Evolutionary conservation across 2,797 vertebrate species (phyloP), one percentile per base, ranked within the genome.

Genomic region (Parauchenoglanis punctatus): DNA sequence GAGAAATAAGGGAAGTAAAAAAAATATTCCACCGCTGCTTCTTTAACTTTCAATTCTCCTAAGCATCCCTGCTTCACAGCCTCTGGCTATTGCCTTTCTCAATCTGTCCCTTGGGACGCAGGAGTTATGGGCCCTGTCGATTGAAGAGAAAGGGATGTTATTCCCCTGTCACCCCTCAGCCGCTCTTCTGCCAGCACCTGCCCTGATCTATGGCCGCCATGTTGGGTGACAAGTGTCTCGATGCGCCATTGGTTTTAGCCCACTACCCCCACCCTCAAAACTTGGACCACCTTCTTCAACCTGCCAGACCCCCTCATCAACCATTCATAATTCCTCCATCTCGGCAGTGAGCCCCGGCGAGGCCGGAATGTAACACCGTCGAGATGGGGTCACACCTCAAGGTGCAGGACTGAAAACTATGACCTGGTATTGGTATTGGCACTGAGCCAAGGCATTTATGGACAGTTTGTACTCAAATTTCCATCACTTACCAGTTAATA

Each of bases 141-240:
- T 96, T 96, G 97, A 97, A 97, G 97, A 99, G 98, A 99, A 99
- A 99, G 97, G 98, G 97, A 97, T 99, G 98, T 99, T 99, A 99
- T 98, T 99, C 97, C 98, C 97, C 95, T 98, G 98, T 99, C 98
- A 97, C 96, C 97, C 95, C 95, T 96, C 96, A 96, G 93, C 91
- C 58, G 96, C 95, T 95, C 94, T 94, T 93, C 97, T 97, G 96
- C 97, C 97, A 96, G 97, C 97, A 86, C 93, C 93, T 94, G 95
- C 89, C 94, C 97, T 99, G 98, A 99, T 99, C 97, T 96, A 99
- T 97, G 92, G 96, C 96, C 96, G 93, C 94, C 92, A 92, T 89
- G 90, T 91, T 94, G 94, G 94, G 93, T 94, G 95, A 96, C 94
- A 95, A 95, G 95, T 93, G 89, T 91, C 94, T 91, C 90, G 94